These are phyloP conservation scores for Rynchops niger DNA, from an alignment of 2,113 vertebrate genomes.

Conservation along the genomic window DNA sequence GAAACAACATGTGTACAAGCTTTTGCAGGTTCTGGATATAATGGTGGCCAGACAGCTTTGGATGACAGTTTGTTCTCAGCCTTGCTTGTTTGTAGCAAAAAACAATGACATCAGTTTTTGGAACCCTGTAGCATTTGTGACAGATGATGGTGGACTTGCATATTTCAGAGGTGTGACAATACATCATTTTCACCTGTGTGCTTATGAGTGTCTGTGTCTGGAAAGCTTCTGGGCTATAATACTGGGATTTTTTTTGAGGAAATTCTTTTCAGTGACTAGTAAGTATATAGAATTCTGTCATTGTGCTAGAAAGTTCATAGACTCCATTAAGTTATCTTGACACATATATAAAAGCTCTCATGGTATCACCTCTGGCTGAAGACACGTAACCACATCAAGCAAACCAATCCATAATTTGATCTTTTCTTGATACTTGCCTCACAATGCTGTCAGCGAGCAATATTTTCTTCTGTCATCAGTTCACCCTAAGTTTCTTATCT, in stretches of 20 bases:
- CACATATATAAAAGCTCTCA: neutral
- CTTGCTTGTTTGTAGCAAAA: neutral
- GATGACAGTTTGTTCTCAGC: neutral
- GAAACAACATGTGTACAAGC: neutral
- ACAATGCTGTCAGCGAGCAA: neutral
- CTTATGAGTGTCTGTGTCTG: neutral
- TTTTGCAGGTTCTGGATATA: neutral
- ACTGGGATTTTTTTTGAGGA: neutral
- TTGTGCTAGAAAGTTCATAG: neutral
- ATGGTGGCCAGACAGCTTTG: neutral
- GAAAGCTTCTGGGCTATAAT: neutral
- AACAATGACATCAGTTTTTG: neutral
- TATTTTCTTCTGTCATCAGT: neutral
- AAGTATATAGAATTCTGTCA: neutral
- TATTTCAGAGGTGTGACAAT: neutral
- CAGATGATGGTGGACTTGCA: neutral
- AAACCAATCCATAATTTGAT: neutral
- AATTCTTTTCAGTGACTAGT: neutral
- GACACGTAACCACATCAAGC: neutral
- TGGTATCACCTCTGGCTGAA: neutral
- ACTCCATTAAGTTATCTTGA: neutral
- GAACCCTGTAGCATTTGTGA: neutral
- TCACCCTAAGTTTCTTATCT: neutral
- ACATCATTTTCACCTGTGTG: fast-evolving
- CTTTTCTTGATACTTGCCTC: neutral